Evolutionary conservation across 1,140 invertebrate species (phyloP), one percentile per base, ranked within the genome.

Genomic region (Eulimnadia texana): DNA sequence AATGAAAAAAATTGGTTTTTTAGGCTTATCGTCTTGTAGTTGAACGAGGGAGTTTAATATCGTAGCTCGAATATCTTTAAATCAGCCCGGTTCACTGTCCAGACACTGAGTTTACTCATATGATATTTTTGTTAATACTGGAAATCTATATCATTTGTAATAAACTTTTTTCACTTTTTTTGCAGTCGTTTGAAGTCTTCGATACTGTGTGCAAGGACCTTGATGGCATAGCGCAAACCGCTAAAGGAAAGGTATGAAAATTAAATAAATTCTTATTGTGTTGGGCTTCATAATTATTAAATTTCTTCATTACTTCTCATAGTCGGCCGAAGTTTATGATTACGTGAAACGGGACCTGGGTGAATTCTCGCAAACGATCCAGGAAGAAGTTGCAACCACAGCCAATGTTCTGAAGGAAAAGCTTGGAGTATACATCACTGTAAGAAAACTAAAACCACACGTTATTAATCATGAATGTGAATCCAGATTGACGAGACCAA

Each of bases 161-260:
- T 58, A 19, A 6, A 3, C 56, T 20, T 64, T 60, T 13, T 49
- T 29, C 53, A n/a, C 28, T 55, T 52, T 29, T 62, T 69, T 77
- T 73, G 19, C 71, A 85, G 83, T 84, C 82, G 63, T 75, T 75
- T 3, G 79, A 83, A 70, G 84, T 86, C 1, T 76, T 84, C 54
- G 82, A 85, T 59, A 84, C 85, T 76, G 83, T 88, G 63, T 85
- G 83, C 67, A 81, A 82, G 69, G 85, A 88, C 72, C 68, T 88
- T 33, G 80, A 80, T 68, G 85, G 87, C 72, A 81, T 86, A 66
- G 80, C 82, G 28, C 77, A 76, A 61, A 82, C 80, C 27, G 82
- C 86, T 25, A 82, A 81, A 71, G 78, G 77, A 68, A 84, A 86
- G 72, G 83, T 84, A 10, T 79, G 72, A 42, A 6, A 42, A 42